Evolutionary conservation across 37 sponge, comb jelly and placozoan genomes (phyloP), one percentile per base, ranked within the genome.

Genomic region (Chondrosia reniformis): DNA sequence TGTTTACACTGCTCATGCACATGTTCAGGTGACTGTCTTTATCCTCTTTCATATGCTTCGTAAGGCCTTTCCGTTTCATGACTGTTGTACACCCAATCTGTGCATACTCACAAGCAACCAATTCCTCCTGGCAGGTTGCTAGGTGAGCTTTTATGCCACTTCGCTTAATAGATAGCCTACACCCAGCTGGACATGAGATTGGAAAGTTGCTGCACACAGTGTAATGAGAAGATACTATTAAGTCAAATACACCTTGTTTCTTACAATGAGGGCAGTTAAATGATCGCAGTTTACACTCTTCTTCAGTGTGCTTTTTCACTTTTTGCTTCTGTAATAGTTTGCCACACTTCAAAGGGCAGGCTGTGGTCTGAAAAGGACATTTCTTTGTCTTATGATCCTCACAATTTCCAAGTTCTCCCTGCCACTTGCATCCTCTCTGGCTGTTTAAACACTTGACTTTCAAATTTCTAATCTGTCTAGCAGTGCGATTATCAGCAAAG

Each of bases 101-200:
- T 6, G 46, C 66, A 76, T 79, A 88, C 30, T 76, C 61, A 55
- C 89, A 88, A 22, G 71, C 55, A 22, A 85, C 76, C 15, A 41
- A 41, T 40, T 61, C 56, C 1, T 28, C 34, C 0, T 75, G 75
- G 45, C 86, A 85, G 4, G 43, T 39, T 0, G 30, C 4, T 22
- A 58, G 33, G 46, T 85, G 86, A 5, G 28, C 0, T 2, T 56
- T 34, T 46, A 85, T 7, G 34, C 80, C 54, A 49, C 61, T 40
- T 55, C 3, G 9, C 66, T 77, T 69, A 19, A 6, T 40, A 19
- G 5, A 21, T 15, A 27, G 15, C 2, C 56, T 44, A 39, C 86
- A 85, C 36, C 55, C 33, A 63, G 41, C 46, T 13, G 80, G 86
- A 74, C 86, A 85, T 22, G 55, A 31, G n/a, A 79, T 44, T 32